A percentile compares a stretch with the other conserved stretches of the same genome.
Conservation (phyloP, 2,888 invertebrate genomes). For the Tortricodes alternella region DNA sequence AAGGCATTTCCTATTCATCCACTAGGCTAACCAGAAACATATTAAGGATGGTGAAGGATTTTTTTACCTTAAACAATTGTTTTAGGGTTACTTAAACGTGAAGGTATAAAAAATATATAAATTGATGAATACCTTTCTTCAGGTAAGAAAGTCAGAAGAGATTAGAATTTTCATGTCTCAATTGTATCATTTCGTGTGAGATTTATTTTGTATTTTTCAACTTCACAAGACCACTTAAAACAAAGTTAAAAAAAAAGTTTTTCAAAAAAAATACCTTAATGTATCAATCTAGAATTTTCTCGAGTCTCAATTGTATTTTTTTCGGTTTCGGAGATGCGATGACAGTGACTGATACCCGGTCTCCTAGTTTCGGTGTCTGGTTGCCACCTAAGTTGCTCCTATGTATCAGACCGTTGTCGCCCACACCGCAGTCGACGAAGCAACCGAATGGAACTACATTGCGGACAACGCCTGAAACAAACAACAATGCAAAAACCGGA, state of each 20-base stretch:
- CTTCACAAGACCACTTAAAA: background rate
- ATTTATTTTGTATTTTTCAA: no score
- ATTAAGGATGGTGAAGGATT: no score
- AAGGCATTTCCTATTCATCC: no score
- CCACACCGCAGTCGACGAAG: constrained; percentile 94
- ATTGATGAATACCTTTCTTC: no score
- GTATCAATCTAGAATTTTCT: constrained; percentile 62
- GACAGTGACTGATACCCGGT: constrained; percentile 86
- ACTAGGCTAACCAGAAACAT: no score
- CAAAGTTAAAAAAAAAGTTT: constrained; percentile 1
- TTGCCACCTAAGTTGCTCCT: constrained; percentile 81
- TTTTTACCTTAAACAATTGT: no score
- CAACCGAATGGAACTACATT: constrained; percentile 96
- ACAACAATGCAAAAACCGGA: no score
- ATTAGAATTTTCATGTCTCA: no score
- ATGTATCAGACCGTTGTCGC: constrained; percentile 87
- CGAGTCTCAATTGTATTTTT: constrained; percentile 81
- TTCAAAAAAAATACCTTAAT: constrained; percentile 4
- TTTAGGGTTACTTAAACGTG: no score
- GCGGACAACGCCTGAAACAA: constrained; percentile 86
- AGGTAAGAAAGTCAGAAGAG: no score
- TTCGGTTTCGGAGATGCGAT: constrained; percentile 81
- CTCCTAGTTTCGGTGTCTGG: constrained; percentile 84
- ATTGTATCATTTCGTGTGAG: no score
- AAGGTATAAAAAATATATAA: no score